Evolutionary conservation across 2,888 invertebrate species (phyloP), one percentile per base, ranked within the genome.

Genomic region (Meloe dianella): DNA sequence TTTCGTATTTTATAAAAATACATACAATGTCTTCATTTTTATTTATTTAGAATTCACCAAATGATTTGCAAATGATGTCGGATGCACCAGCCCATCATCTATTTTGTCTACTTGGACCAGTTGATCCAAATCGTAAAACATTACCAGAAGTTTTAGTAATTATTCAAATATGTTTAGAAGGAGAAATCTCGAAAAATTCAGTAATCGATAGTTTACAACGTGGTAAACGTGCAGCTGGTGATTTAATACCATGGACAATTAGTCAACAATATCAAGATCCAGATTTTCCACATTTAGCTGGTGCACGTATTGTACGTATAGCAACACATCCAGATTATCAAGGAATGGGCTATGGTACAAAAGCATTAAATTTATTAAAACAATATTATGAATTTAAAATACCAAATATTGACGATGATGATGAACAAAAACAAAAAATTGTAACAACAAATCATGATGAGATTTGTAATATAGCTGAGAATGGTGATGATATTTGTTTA

Each of bases 261-360:
- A 94, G 96, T 6, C 98, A 98, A 79, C 97, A 98, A 84, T 97
- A 92, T 84, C 94, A 96, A 63, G 98, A 99, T 82, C 88, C 90
- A 68, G 93, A 97, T 82, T 99, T 99, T 84, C 96, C 97, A 0
- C 90, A 91, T 64, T 85, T 99, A 0, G 86, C 90, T 35, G 99
- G 99, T 0, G 96, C 95, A 1, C 88, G 99, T 70, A 88, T 99
- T 69, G 96, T 99, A 0, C 88, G 99, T 71, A 97, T 99, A 73
- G 99, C 99, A 7, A 98, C 98, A 0, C 98, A 99, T 87, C 98
- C 99, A 0, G 96, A 97, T 73, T 98, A 97, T 83, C 97, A 97
- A 83, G 87, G 92, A 92, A 98, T 98, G 97, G 98, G 98, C 0
- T 99, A 99, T 83, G 99, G 99, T 5, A 90, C 90, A 67, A 88